Evolutionary conservation across 2,888 invertebrate species (phyloP).

Genomic region (Lypha dubia): DNA sequence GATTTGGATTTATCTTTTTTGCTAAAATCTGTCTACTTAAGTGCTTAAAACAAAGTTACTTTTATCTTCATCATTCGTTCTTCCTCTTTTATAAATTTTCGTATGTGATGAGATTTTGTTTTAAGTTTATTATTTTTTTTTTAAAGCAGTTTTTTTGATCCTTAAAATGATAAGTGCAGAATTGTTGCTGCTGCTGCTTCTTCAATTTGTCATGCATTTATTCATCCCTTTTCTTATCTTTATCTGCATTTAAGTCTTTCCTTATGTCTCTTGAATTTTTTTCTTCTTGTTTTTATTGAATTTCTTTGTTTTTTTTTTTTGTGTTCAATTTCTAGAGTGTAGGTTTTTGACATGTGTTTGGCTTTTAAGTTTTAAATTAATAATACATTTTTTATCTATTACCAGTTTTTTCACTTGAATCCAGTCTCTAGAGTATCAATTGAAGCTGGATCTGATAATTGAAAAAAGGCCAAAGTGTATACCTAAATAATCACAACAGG

Average conservation of each 20-base stretch:
- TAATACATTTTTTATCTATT: neutral
- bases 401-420: neutral
- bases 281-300: constrained; percentile 1
- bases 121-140: constrained; percentile 60
- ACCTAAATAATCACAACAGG: no score
- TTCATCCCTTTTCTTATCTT: constrained; percentile 52
- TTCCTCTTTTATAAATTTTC: no score
- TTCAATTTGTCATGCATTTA: constrained; percentile 41
- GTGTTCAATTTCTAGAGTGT: neutral
- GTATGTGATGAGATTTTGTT: constrained; percentile 32
- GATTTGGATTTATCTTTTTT: constrained; percentile 60
- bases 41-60: constrained; percentile 67
- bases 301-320: neutral
- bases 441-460: no score
- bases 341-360: constrained; percentile 46
- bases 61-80: constrained; percentile 49
- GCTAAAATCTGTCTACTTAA: constrained; percentile 64
- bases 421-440: no score
- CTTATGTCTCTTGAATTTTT: constrained; percentile 17
- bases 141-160: constrained; percentile 66
- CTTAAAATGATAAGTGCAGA: constrained; percentile 62
- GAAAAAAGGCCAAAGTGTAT: no score
- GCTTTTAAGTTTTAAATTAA: constrained; percentile 44
- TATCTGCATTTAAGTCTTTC: constrained; percentile 31
- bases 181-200: constrained; percentile 19